Conservation (phyloP, 1,140 invertebrate species). For the Sitobion miscanthi region DNA sequence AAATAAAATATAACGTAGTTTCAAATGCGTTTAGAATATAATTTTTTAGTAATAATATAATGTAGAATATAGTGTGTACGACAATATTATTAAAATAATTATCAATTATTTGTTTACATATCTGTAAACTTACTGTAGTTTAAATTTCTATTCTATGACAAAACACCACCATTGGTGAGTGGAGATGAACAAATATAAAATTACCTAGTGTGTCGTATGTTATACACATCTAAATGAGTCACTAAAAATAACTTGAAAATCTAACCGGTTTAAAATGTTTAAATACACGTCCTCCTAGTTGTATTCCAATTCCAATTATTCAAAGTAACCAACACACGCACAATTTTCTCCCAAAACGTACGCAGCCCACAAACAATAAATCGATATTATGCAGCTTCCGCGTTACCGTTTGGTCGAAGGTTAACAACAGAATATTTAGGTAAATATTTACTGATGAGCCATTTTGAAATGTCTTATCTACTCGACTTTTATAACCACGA, state of each 20-base stretch:
- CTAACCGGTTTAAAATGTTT: constrained; percentile 28
- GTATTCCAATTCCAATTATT: not conserved
- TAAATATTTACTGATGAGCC: not conserved
- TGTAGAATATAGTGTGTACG: not conserved
- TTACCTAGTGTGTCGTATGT: not conserved
- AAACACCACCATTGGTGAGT: not conserved
- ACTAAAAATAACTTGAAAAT: constrained; percentile 11
- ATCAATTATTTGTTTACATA: not conserved
- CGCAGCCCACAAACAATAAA: not conserved
- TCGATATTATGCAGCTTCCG: not conserved
- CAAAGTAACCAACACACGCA: not conserved
- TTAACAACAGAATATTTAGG: not conserved
- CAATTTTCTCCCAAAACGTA: not conserved
- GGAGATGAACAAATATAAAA: not conserved
- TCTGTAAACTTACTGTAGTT: not conserved
- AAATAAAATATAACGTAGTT: no score
- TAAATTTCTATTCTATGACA: not conserved
- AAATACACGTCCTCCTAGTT: not conserved
- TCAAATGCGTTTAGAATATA: no score
- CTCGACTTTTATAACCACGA: not conserved
- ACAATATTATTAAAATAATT: not conserved
- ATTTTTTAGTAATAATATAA: not conserved
- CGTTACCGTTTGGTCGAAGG: not conserved
- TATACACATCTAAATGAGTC: not conserved
- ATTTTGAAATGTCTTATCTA: not conserved